Base-by-base conservation (phyloP, 2,888 invertebrate genomes). In the Ichneumon xanthorius region DNA sequence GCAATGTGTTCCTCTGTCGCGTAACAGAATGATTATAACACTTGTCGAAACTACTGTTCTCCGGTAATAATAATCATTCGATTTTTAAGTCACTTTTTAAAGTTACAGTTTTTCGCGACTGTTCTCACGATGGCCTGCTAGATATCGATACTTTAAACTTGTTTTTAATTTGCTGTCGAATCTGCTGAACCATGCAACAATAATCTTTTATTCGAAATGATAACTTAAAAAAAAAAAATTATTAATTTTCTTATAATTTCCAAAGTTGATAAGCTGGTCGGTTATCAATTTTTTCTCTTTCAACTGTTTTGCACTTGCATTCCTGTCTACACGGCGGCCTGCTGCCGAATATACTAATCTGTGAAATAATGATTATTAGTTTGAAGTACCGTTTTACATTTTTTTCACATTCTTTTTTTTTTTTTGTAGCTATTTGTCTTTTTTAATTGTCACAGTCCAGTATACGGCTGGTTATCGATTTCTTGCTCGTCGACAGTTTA, bases 221-320 rank as follows among this genome's bases (percentile, higher is more conserved):
- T 7, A 63, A 26, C 26, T 26, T 26, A 0, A 4, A 4, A 4
- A 26, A 26, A n/a, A 26, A 26, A 26, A 26, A 6, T 37, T 37
- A 6, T 37, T 37, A 0, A 6, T 0, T 37, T 40, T 40, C 11
- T 40, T 11, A 16, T 0, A 70, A 40, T 48, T 3, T 9, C 7
- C 45, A 70, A 4, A 70, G 19, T 16, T 14, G 30, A 45, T 30
- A 4, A 16, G 48, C 48, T 14, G 70, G 2, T 1, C 6, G 2
- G 16, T 63, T n/a, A n/a, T 16, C 5, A 16, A n/a, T 33, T 30
- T 63, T n/a, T 33, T n/a, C 16, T 63, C 16, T 61, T 2, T 63
- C 63, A 61, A 61, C 53, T 76, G 68, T 55, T 58, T 71, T 50
- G 58, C 58, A 67, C 58, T 61, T 67, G 68, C 37, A 37, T 73